Percentiles rank a stretch among this genome's conserved stretches.
These are phyloP conservation scores for Gila orcuttii DNA, from an alignment of 2,113 vertebrate genomes.

Conservation along the genomic window DNA sequence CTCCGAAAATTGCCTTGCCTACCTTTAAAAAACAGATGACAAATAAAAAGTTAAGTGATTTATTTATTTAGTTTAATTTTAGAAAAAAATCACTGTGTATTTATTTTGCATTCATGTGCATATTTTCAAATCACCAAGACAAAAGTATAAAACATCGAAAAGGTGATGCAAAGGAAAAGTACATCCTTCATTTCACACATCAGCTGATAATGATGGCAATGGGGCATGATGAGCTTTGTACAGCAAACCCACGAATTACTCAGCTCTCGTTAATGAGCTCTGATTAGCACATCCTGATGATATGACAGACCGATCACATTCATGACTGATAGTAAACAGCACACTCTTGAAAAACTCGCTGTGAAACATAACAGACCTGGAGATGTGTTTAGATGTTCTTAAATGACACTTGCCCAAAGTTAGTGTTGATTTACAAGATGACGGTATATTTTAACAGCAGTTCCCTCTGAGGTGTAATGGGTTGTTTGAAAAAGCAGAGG, in stretches of 20 bases:
- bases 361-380: slow-evolving; percentile 37
- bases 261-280: neutral
- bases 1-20: too few relatives aligned
- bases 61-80: neutral
- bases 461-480: slow-evolving; percentile 94
- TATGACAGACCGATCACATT: neutral
- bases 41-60: neutral
- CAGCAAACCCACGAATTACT: neutral
- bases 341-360: neutral
- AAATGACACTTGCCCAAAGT: slow-evolving; percentile 57
- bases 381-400: slow-evolving; percentile 31
- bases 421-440: slow-evolving; percentile 87
- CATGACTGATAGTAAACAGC: slow-evolving; percentile 29
- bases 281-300: slow-evolving; percentile 28
- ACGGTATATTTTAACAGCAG: slow-evolving; percentile 83
- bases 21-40: neutral
- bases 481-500: slow-evolving; percentile 95
- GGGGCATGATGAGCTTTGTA: neutral
- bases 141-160: neutral
- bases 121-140: slow-evolving; percentile 11
- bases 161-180: neutral
- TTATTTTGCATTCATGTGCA: slow-evolving; percentile 5
- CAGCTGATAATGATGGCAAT: slow-evolving; percentile 10
- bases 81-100: neutral
- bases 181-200: neutral